phyloP scores from a whole-genome alignment of 2,888 invertebrate genomes.

The Papilio protenor region DNA sequence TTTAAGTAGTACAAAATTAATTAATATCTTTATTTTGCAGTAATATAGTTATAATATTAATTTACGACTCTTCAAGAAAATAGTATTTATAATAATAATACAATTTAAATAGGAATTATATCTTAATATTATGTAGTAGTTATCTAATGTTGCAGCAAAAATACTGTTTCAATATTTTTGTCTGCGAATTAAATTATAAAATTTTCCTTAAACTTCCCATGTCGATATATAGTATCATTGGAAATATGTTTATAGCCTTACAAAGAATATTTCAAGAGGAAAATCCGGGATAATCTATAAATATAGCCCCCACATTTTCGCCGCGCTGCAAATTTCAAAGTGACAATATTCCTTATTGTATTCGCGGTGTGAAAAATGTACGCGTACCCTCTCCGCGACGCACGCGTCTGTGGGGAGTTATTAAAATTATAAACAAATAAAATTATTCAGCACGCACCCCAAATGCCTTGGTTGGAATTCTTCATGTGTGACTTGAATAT shows the following conservation, averaged over 20 bases:
- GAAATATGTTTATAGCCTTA: conserved; percentile 67
- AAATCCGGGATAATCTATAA: conserved; percentile 82
- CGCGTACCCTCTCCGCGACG: conserved; percentile 69
- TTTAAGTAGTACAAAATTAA: background rate
- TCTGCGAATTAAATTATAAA: background rate
- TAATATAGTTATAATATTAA: no score
- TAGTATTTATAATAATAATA: no score
- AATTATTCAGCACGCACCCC: conserved; percentile 75
- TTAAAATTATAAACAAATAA: conserved; percentile 84
- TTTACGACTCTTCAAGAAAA: no score
- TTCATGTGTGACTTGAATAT: conserved; percentile 57
- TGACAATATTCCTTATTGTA: conserved; percentile 80
- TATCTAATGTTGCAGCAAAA: no score
- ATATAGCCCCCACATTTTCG: conserved; percentile 71
- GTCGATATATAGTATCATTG: conserved; percentile 33
- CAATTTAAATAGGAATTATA: background rate
- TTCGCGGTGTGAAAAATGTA: conserved; percentile 75
- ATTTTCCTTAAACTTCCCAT: background rate
- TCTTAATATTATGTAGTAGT: background rate
- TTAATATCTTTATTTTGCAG: background rate
- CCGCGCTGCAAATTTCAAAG: conserved; percentile 73
- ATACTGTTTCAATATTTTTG: background rate
- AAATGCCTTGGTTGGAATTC: conserved; percentile 66
- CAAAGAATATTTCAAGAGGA: conserved; percentile 70
- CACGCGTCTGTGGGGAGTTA: conserved; percentile 73